Conservation (phyloP, 1,140 invertebrate genomes). For the Euschistus heros region DNA sequence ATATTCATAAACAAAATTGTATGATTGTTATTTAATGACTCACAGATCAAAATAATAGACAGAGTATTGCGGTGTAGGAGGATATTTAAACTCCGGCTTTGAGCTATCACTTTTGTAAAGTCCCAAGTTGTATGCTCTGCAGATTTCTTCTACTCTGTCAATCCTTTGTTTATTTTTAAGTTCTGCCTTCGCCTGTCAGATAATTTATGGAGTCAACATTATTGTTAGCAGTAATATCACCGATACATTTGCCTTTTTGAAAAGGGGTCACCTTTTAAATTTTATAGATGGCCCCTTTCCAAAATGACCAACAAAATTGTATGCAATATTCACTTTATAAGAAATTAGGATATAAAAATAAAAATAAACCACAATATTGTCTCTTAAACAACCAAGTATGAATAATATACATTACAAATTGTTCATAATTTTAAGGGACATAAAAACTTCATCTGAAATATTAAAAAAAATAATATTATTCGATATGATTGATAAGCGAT, state of each 20-base stretch:
- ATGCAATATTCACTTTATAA: no score
- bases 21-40: constrained; percentile 15
- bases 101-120: constrained; percentile 31
- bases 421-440: no score
- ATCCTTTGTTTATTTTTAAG: constrained; percentile 33
- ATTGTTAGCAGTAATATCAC: not conserved
- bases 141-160: constrained; percentile 33
- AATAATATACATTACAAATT: no score
- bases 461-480: no score
- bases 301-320: no score
- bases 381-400: no score
- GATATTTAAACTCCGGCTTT: constrained; percentile 36
- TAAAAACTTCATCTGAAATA: no score
- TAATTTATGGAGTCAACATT: not conserved
- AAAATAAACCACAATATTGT: no score
- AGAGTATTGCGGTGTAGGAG: constrained; percentile 41
- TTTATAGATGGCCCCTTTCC: no score
- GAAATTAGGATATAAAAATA: no score
- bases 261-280: not conserved
- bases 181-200: constrained; percentile 33
- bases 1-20: not conserved
- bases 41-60: constrained; percentile 43
- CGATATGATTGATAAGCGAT: no score
- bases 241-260: not conserved
- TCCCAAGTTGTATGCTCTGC: constrained; percentile 39